Conservation (phyloP, 2,797 vertebrate species). For the Epinephelus coioides region DNA sequence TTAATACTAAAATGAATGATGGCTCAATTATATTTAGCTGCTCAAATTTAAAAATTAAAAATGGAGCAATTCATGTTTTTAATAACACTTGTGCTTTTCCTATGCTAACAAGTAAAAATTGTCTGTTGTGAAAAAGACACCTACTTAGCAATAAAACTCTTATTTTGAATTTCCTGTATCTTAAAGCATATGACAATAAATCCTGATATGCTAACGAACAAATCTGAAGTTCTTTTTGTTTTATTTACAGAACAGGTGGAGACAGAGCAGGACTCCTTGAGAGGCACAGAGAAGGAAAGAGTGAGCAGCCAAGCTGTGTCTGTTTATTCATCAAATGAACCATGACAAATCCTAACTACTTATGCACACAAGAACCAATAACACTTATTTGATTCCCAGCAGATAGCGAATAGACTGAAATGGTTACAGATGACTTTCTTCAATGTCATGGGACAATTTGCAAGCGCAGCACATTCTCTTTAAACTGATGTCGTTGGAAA, state of each 20-base stretch:
- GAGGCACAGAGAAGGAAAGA: neutral
- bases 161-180: too few relatives aligned
- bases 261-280: neutral
- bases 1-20: too few relatives aligned
- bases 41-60: too few relatives aligned
- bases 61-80: too few relatives aligned
- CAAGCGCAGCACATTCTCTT: constrained; percentile 40
- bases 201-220: neutral
- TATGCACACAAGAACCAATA: constrained; percentile 11
- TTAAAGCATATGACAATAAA: too few relatives aligned
- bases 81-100: too few relatives aligned
- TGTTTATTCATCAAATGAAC: constrained; percentile 50
- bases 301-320: constrained; percentile 27
- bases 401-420: constrained; percentile 36
- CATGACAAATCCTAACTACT: constrained; percentile 30
- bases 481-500: constrained; percentile 25
- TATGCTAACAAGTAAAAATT: neutral
- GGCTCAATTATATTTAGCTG: too few relatives aligned
- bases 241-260: constrained; percentile 11
- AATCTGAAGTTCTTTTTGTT: neutral
- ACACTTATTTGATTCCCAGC: constrained; percentile 23
- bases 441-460: constrained; percentile 31
- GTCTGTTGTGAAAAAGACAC: neutral
- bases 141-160: too few relatives aligned
- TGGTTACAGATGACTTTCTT: constrained; percentile 35